Evolutionary conservation across 2,797 vertebrate genomes (phyloP), one percentile per base, ranked within the genome.

Genomic region (Arctocebus calabarensis): DNA sequence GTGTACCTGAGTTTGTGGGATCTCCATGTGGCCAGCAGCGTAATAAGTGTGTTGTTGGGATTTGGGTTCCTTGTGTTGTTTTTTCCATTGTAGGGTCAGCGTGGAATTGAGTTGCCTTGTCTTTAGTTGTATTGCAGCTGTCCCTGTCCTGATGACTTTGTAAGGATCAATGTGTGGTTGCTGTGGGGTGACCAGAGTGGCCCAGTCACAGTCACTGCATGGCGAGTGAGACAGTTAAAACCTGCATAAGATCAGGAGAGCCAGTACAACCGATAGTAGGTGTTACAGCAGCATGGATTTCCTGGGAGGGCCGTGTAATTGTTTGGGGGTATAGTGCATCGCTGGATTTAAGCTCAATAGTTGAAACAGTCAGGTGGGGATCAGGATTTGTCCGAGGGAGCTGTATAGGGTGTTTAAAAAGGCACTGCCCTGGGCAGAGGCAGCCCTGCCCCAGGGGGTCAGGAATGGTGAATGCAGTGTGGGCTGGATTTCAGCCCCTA

Each of bases 321-420:
- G 81, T 64, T 81, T 92, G 73, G 23, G 29, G 29, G 32, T 55
- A 74, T 2, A 27, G 70, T n/a, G 82, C 75, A 61, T 74, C 85
- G 52, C 12, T 70, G 29, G 23, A 84, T 68, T 74, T 94, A 37
- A 88, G 48, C 34, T 61, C 74, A 43, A 52, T 91, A 61, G 83
- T 70, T 88, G 61, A 84, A 94, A 75, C 43, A 88, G n/a, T 86
- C 34, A 77, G 45, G 4, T n/a, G 43, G 40, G 57, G 64, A 59
- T 55, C 29, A 34, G 29, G 32, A 66, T 52, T 79, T 78, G 83
- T 37, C 59, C 40, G 79, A 78, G 48, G 55, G n/a, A 57, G 29
- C 40, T 48, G 7, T 71, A 59, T 4, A 70, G 55, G 62, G 7
- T 74, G 23, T 48, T 68, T 29, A 19, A 55, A 89, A 90, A 59